phyloP scores from a whole-genome alignment of 2,113 vertebrate genomes.

The Cromileptes altivelis region DNA sequence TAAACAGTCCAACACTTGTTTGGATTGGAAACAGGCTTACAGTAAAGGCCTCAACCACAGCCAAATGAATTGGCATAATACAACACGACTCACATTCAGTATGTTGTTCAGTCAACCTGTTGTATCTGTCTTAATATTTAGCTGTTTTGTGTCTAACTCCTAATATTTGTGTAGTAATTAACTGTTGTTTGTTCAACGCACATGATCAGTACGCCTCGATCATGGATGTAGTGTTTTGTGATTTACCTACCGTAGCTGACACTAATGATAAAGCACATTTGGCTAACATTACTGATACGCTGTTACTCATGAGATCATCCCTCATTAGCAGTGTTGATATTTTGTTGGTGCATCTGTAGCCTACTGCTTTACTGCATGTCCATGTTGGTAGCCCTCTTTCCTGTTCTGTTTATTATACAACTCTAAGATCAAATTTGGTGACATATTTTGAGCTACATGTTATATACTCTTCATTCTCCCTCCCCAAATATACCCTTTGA shows the following conservation, averaged over 20 bases:
- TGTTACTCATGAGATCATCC: slow-evolving; percentile 52
- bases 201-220: slow-evolving; percentile 65
- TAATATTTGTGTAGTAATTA: slow-evolving; percentile 57
- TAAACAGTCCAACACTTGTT: slow-evolving; percentile 46
- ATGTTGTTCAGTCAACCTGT: slow-evolving; percentile 54
- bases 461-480: slow-evolving; percentile 16
- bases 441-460: slow-evolving; percentile 37
- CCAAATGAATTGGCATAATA: slow-evolving; percentile 1
- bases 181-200: slow-evolving; percentile 44
- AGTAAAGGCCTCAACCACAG: slow-evolving; percentile 30
- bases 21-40: slow-evolving; percentile 49
- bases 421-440: slow-evolving; percentile 43
- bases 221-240: slow-evolving; percentile 60
- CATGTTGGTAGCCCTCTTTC: slow-evolving; percentile 74
- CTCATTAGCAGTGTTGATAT: slow-evolving; percentile 70
- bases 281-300: slow-evolving; percentile 8
- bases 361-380: slow-evolving; percentile 78
- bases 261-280: slow-evolving; percentile 23
- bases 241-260: slow-evolving; percentile 20
- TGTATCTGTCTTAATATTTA: slow-evolving; percentile 60
- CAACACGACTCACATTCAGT: slow-evolving; percentile 52
- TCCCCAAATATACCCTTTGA: not conserved
- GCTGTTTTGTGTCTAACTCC: slow-evolving; percentile 53
- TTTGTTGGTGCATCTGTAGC: slow-evolving; percentile 68
- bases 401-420: slow-evolving; percentile 58